Evolutionary conservation across 1,140 invertebrate species (phyloP).

Genomic region (Drosophila nikananu): DNA sequence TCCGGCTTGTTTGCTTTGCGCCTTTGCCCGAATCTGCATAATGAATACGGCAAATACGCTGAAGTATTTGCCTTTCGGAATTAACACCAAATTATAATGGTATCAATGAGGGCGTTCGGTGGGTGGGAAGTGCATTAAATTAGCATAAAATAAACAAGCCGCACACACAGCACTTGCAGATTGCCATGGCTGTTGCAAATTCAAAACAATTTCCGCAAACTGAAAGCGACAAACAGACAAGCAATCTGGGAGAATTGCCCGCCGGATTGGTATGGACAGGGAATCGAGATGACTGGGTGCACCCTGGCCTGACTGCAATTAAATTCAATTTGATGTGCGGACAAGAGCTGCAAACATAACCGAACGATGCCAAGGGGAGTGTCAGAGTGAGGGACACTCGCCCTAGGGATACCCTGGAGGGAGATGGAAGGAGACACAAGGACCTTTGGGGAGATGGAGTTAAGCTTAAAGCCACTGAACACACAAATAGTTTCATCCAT

Average conservation of each 20-base stretch:
- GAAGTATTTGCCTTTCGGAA: constrained; percentile 61
- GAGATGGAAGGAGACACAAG: neutral
- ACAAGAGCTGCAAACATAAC: constrained; percentile 39
- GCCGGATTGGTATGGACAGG: neutral
- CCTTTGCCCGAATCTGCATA: constrained; percentile 71
- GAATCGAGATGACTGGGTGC: constrained; percentile 4
- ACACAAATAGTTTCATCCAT: neutral
- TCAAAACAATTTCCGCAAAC: constrained; percentile 66
- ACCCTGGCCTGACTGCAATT: constrained; percentile 56
- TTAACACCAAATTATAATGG: constrained; percentile 79
- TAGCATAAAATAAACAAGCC: constrained; percentile 77
- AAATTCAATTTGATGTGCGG: constrained; percentile 75
- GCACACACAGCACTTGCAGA: constrained; percentile 27
- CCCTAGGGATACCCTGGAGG: constrained; percentile 12
- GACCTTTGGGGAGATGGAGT: neutral
- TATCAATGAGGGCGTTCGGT: constrained; percentile 49
- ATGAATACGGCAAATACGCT: constrained; percentile 69
- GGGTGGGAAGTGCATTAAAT: constrained; percentile 71
- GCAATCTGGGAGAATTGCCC: constrained; percentile 31
- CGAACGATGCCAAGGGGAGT: neutral
- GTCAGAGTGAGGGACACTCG: neutral
- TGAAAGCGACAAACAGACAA: constrained; percentile 54
- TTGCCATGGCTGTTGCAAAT: constrained; percentile 51
- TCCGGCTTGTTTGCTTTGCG: constrained; percentile 50
- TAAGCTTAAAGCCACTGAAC: neutral